Percentiles rank a stretch among this genome's conserved stretches.
Conservation (phyloP, 2,797 vertebrate genomes). For the Microcaecilia unicolor region DNA sequence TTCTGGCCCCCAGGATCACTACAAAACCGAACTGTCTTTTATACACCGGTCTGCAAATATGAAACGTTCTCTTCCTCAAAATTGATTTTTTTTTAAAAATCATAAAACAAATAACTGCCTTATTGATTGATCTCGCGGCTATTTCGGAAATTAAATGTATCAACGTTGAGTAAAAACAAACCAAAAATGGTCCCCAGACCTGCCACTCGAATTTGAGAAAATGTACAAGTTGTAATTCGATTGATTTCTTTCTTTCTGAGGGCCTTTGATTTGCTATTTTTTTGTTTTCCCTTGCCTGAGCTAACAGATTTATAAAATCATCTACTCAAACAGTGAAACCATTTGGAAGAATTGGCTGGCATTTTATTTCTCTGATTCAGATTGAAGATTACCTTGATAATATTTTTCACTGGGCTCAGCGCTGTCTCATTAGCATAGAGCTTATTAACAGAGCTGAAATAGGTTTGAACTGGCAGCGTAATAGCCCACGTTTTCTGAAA, state of each 20-base stretch:
- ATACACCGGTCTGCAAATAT: too few relatives aligned
- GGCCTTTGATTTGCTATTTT: constrained; percentile 13
- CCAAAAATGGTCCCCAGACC: too few relatives aligned
- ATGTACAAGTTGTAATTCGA: constrained; percentile 3
- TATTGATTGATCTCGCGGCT: too few relatives aligned
- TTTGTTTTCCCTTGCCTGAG: constrained; percentile 25
- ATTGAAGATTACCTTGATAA: constrained; percentile 61
- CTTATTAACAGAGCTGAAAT: constrained; percentile 43
- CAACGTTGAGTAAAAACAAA: too few relatives aligned
- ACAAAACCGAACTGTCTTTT: too few relatives aligned
- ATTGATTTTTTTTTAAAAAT: too few relatives aligned
- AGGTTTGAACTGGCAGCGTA: constrained; percentile 35
- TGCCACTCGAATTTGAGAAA: constrained; percentile 5
- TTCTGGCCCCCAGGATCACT: too few relatives aligned
- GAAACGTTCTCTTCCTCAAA: too few relatives aligned
- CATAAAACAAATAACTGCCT: too few relatives aligned
- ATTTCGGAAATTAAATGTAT: too few relatives aligned
- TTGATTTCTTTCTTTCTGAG: neutral
- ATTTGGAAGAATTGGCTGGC: constrained; percentile 64
- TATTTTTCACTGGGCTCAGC: constrained; percentile 46
- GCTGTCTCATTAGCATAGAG: constrained; percentile 52
- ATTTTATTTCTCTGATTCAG: constrained; percentile 63
- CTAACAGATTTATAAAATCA: constrained; percentile 45
- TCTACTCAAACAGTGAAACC: constrained; percentile 41
- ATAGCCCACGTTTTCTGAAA: constrained; percentile 32